Conservation (phyloP, 2,888 invertebrate genomes). For the Noctua pronuba region DNA sequence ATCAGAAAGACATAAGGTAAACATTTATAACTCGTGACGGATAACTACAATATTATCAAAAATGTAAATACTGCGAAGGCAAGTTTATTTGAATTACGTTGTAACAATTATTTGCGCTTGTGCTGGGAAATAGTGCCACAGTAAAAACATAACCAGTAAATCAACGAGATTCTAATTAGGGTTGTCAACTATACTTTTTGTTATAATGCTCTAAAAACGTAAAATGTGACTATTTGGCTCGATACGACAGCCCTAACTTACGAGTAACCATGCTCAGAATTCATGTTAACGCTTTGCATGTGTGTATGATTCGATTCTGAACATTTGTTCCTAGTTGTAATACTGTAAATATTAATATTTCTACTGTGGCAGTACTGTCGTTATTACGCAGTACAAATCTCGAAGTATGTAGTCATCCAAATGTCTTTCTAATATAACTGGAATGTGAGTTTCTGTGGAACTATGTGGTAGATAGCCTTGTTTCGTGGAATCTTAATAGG, state of each 20-base stretch:
- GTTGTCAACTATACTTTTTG: neutral
- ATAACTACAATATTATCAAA: conserved; percentile 46
- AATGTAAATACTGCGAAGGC: conserved; percentile 44
- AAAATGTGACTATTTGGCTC: neutral
- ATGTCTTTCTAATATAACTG: conserved; percentile 50
- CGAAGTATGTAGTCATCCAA: conserved; percentile 49
- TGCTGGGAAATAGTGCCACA: conserved; percentile 10
- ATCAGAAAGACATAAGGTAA: neutral
- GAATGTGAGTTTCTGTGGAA: conserved; percentile 54
- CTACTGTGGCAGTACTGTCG: neutral
- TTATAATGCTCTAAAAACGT: neutral
- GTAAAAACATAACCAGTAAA: conserved; percentile 4
- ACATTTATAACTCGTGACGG: neutral
- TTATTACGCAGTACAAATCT: conserved; percentile 51
- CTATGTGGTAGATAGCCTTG: conserved; percentile 33
- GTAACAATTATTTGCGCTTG: conserved; percentile 42
- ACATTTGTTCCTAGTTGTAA: neutral
- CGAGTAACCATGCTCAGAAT: neutral
- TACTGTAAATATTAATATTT: neutral
- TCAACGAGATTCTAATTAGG: neutral
- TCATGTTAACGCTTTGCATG: too few species aligned
- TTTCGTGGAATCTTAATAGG: conserved; percentile 38
- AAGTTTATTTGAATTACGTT: conserved; percentile 27
- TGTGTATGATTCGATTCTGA: neutral
- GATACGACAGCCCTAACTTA: neutral